Percentiles rank a stretch among this genome's conserved stretches.
Conservation (phyloP, 2,888 invertebrate genomes). For the Beris chalybata region DNA sequence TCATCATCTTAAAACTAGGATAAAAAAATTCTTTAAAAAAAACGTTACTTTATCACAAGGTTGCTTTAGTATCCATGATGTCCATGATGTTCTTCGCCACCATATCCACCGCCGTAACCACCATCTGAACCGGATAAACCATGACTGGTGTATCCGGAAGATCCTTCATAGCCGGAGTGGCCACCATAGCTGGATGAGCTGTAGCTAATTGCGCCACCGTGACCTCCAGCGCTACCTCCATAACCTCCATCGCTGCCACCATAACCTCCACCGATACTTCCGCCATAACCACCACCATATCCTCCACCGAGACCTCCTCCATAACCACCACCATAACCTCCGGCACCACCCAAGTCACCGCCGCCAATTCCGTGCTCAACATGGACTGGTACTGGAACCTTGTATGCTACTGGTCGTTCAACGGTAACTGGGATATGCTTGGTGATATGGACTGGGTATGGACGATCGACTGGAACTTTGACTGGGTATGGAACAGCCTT, state of each 20-base stretch:
- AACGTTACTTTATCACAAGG: conserved; percentile 37
- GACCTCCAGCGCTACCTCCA: conserved; percentile 45
- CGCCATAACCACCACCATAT: conserved; percentile 34
- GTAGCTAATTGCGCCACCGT: conserved; percentile 44
- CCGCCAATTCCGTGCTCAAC: conserved; percentile 39
- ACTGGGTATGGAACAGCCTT: conserved; percentile 67
- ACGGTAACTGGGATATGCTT: conserved; percentile 66
- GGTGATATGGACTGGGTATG: conserved; percentile 63
- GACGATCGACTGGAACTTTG: conserved; percentile 65
- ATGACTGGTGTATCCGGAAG: not conserved
- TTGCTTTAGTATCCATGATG: conserved; percentile 48
- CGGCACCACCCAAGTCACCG: conserved; percentile 49
- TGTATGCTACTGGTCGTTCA: conserved; percentile 67
- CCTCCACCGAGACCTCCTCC: conserved; percentile 18
- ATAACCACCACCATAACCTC: conserved; percentile 38
- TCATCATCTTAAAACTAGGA: conserved; percentile 36
- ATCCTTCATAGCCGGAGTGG: not conserved
- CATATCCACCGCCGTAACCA: conserved; percentile 4
- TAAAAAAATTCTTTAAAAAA: conserved; percentile 33
- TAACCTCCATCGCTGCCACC: conserved; percentile 43
- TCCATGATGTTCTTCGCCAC: conserved; percentile 15
- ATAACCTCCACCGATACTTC: conserved; percentile 29
- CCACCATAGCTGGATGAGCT: not conserved
- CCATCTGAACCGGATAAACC: conserved; percentile 3
- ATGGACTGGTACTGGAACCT: conserved; percentile 57